These are phyloP conservation scores for Muricea muricata DNA, from an alignment of 92 coral and sea anemone species.

Conservation along the genomic window DNA sequence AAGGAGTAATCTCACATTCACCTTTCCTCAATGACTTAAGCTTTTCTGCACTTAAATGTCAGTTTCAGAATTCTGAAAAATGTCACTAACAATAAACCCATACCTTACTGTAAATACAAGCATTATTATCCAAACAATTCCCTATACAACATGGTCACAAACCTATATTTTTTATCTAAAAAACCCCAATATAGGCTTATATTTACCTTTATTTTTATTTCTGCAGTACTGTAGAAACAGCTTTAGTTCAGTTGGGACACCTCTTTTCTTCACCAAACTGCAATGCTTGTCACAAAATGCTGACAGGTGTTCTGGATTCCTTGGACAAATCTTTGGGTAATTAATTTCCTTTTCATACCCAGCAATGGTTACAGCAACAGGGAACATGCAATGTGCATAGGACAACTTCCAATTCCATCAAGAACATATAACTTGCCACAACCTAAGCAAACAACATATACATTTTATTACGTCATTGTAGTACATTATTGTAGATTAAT, in stretches of 20 bases:
- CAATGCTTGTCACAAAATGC: constrained; percentile 47
- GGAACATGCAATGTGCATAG: no score
- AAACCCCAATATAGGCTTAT: not conserved
- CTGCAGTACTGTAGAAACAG: constrained; percentile 45
- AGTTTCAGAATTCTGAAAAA: not conserved
- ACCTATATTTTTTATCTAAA: not conserved
- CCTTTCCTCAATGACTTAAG: not conserved
- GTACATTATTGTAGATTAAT: not conserved
- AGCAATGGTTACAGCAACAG: constrained; percentile 48
- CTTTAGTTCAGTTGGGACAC: constrained; percentile 32
- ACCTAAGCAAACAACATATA: constrained; percentile 36
- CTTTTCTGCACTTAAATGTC: not conserved
- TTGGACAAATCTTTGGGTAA: no score
- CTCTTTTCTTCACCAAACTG: constrained; percentile 6
- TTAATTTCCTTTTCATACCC: constrained; percentile 59
- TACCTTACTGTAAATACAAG: not conserved
- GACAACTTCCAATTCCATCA: constrained; percentile 66
- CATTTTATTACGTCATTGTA: not conserved
- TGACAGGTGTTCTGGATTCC: constrained; percentile 33
- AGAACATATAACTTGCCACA: constrained; percentile 63
- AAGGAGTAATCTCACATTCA: not conserved
- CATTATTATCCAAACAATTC: not conserved
- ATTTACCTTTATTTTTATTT: no score
- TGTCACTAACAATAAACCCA: not conserved
- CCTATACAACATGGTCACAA: not conserved